Conservation (phyloP, 2,113 vertebrate genomes). For the Cebidichthys violaceus region DNA sequence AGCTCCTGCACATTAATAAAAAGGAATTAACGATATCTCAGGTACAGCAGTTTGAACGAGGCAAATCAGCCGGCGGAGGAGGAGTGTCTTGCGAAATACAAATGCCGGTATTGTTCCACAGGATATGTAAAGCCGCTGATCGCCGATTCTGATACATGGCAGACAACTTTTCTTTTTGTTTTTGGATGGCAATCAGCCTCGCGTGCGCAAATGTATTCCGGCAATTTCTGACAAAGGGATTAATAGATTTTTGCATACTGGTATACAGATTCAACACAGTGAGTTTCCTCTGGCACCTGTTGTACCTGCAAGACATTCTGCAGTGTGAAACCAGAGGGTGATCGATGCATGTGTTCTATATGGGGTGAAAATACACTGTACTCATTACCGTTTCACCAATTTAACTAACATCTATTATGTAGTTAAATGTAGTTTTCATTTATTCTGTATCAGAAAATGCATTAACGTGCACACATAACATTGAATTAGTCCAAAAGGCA, state of each 20-base stretch:
- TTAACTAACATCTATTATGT: not conserved
- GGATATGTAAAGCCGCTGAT: constrained; percentile 76
- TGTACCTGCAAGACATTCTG: constrained; percentile 42
- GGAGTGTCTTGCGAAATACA: constrained; percentile 37
- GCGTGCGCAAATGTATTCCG: constrained; percentile 56
- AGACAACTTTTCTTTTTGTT: constrained; percentile 65
- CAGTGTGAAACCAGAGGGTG: constrained; percentile 34
- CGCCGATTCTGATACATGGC: constrained; percentile 62
- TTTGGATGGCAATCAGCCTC: constrained; percentile 68
- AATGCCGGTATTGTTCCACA: constrained; percentile 62
- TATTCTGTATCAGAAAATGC: not conserved
- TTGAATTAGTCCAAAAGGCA: not conserved
- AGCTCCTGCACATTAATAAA: constrained; percentile 77
- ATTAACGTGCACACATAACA: not conserved
- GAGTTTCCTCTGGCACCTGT: constrained; percentile 48
- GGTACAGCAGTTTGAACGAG: constrained; percentile 57
- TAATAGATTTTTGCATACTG: constrained; percentile 55
- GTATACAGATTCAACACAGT: constrained; percentile 35
- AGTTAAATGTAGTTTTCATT: not conserved
- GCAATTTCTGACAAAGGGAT: constrained; percentile 54
- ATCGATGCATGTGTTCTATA: not conserved
- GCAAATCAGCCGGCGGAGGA: constrained; percentile 63
- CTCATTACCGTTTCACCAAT: not conserved
- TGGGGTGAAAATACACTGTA: not conserved
- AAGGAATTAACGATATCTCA: constrained; percentile 77